These are phyloP conservation scores for Saccostrea echinata DNA, from an alignment of 1,140 invertebrate species.

Conservation along the genomic window DNA sequence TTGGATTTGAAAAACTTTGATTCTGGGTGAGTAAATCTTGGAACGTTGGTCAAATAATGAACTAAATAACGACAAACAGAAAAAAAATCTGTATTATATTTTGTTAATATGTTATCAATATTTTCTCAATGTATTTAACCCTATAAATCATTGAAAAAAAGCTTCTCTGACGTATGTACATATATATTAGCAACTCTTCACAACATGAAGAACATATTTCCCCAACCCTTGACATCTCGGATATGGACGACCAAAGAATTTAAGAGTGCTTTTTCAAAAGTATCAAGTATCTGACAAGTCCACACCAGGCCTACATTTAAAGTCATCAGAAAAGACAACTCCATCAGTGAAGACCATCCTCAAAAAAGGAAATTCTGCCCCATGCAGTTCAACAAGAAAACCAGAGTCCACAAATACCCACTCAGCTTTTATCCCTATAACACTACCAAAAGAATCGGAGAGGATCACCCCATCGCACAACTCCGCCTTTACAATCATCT, in stretches of 20 bases:
- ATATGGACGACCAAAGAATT: neutral
- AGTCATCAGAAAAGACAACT: neutral
- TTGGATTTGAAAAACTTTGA: neutral
- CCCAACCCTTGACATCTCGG: neutral
- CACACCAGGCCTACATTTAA: neutral
- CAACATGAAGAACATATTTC: neutral
- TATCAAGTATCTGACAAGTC: neutral
- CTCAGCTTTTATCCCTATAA: too few relatives aligned
- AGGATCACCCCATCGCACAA: neutral
- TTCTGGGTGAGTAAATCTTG: too few relatives aligned
- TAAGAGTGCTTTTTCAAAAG: neutral
- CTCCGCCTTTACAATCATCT: neutral
- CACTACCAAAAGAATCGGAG: too few relatives aligned
- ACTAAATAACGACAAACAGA: neutral
- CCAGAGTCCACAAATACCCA: too few relatives aligned
- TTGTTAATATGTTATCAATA: neutral
- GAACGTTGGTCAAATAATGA: too few relatives aligned
- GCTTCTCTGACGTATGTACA: neutral
- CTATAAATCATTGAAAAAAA: slow-evolving; percentile 5
- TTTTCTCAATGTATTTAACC: slow-evolving; percentile 3
- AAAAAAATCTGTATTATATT: neutral
- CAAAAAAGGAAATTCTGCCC: neutral
- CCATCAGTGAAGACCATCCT: neutral
- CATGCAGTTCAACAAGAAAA: too few relatives aligned
- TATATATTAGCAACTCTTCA: neutral